A percentile compares a stretch with the other conserved stretches of the same genome.
Evolutionary conservation across 2,113 vertebrate species (phyloP).

Genomic region (Mohoua ochrocephala): DNA sequence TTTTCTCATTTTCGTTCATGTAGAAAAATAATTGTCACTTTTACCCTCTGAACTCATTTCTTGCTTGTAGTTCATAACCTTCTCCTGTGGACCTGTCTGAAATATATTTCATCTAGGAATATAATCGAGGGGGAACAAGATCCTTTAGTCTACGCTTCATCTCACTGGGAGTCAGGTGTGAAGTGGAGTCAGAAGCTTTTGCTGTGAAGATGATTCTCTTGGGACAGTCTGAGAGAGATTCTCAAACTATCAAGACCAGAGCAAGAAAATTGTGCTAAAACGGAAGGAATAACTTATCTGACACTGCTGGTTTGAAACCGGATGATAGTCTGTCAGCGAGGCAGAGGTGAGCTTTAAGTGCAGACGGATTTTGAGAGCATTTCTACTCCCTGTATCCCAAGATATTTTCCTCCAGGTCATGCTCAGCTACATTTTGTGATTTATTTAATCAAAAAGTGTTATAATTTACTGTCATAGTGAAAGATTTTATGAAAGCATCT

Average conservation of each 20-base stretch:
- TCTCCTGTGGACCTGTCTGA: not conserved
- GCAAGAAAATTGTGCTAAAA: slow-evolving; percentile 10
- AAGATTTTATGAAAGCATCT: not conserved
- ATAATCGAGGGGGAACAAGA: not conserved
- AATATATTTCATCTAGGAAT: not conserved
- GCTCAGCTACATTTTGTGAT: not conserved
- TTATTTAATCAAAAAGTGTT: not conserved
- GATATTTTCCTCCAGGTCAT: not conserved
- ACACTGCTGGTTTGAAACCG: not conserved
- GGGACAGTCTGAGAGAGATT: not conserved
- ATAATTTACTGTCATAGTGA: not conserved
- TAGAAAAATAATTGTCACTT: slow-evolving; percentile 25
- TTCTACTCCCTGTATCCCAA: not conserved
- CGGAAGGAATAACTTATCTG: not conserved
- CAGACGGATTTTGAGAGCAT: not conserved
- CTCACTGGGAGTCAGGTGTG: slow-evolving; percentile 1
- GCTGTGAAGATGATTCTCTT: not conserved
- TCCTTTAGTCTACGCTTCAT: not conserved
- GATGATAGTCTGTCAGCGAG: not conserved
- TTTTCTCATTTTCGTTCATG: not conserved
- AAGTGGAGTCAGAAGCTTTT: not conserved
- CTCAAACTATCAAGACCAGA: not conserved
- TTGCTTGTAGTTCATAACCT: slow-evolving; percentile 8
- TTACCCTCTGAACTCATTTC: not conserved
- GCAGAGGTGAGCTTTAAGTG: not conserved